A percentile compares a stretch with the other conserved stretches of the same genome.
Evolutionary conservation across 2,797 vertebrate genomes (phyloP).

Genomic region (Rhincodon typus): DNA sequence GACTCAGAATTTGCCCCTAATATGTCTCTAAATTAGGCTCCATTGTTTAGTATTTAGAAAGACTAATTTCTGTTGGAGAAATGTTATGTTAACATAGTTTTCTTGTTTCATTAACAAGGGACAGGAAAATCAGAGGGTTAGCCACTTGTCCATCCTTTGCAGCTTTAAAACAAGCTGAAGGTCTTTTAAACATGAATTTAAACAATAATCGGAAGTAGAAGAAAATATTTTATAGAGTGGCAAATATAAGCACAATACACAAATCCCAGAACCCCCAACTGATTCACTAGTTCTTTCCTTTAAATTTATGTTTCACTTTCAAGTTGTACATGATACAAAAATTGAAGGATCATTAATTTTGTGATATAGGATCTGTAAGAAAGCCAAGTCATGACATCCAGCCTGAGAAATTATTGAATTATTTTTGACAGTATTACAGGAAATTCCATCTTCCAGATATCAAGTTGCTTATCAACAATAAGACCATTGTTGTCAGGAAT

Average conservation of each 20-base stretch:
- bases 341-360: background rate
- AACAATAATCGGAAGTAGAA: background rate
- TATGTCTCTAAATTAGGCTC: slow-evolving; percentile 17
- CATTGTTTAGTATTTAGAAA: background rate
- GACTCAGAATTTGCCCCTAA: background rate
- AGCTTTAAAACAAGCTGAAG: background rate
- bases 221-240: background rate
- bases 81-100: background rate
- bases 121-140: background rate
- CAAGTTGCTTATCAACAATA: background rate
- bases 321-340: background rate
- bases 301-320: background rate
- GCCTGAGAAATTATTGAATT: background rate
- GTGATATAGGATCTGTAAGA: background rate
- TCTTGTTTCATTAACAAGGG: background rate
- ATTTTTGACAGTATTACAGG: background rate
- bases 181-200: background rate
- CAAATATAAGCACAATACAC: no score
- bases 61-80: background rate
- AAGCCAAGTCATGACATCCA: background rate
- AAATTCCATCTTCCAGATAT: background rate
- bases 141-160: no score
- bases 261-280: background rate
- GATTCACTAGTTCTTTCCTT: no score
- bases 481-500: background rate